phyloP scores from a whole-genome alignment of 1,140 invertebrate genomes.

The Scaptomyza pallida region DNA sequence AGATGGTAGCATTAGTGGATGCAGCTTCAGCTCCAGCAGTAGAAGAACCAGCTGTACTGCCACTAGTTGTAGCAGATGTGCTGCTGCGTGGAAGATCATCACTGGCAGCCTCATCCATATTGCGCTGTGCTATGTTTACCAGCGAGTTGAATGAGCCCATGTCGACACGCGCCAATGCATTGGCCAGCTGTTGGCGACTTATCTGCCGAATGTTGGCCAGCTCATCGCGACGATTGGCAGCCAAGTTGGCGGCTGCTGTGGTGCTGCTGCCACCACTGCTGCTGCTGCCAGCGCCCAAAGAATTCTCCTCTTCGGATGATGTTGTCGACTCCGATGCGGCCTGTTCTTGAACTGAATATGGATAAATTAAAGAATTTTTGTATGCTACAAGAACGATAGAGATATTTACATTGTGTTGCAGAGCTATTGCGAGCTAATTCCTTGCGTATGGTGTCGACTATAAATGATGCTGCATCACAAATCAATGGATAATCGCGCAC shows the following conservation, averaged over 20 bases:
- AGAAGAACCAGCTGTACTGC: neutral
- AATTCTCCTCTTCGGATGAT: constrained; percentile 81
- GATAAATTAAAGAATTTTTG: neutral
- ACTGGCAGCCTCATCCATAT: constrained; percentile 62
- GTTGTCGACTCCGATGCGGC: constrained; percentile 78
- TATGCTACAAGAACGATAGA: neutral
- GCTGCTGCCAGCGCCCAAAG: constrained; percentile 73
- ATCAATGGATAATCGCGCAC: constrained; percentile 77
- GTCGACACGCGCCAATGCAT: constrained; percentile 67
- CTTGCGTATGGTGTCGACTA: constrained; percentile 79
- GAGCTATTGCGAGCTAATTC: constrained; percentile 72
- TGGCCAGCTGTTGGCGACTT: constrained; percentile 77
- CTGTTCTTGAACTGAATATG: constrained; percentile 67
- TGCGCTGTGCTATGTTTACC: constrained; percentile 77
- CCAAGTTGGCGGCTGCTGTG: constrained; percentile 52
- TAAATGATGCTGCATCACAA: constrained; percentile 76
- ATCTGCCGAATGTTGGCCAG: constrained; percentile 78
- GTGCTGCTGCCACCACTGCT: constrained; percentile 66
- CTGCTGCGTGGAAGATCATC: constrained; percentile 46
- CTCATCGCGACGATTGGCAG: constrained; percentile 59
- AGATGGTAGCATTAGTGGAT: constrained; percentile 40
- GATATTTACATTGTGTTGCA: constrained; percentile 58
- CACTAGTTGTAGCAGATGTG: constrained; percentile 7
- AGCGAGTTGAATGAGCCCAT: constrained; percentile 77
- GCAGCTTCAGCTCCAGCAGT: constrained; percentile 15